Evolutionary conservation across 1,140 invertebrate species (phyloP).

Genomic region (Drosophila nigromelanica): DNA sequence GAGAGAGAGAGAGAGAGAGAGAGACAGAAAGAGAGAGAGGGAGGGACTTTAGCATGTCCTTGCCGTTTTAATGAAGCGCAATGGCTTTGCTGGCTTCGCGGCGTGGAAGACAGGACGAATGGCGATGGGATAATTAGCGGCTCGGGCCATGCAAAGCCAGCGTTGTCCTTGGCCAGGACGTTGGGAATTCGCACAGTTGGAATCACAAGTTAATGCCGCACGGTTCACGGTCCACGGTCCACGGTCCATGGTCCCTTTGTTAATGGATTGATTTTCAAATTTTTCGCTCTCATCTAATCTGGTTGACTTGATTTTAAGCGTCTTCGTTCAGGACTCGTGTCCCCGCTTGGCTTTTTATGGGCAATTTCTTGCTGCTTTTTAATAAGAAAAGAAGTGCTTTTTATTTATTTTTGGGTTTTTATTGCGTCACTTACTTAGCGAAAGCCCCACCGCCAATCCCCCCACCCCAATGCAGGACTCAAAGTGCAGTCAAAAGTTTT

Average conservation of each 20-base stretch:
- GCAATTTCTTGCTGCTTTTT: conserved; percentile 69
- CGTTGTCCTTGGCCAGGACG: conserved; percentile 37
- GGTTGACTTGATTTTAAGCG: conserved; percentile 48
- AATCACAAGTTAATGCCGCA: conserved; percentile 81
- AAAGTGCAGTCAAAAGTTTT: conserved; percentile 68
- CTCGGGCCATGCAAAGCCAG: conserved; percentile 71
- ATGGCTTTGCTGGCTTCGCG: conserved; percentile 57
- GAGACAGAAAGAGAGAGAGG: neutral
- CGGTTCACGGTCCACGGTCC: conserved; percentile 20
- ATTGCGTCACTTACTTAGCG: conserved; percentile 46
- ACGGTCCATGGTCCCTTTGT: conserved; percentile 50
- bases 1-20: conserved; percentile 29
- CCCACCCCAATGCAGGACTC: conserved; percentile 9
- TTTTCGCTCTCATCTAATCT: conserved; percentile 77
- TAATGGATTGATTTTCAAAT: conserved; percentile 83
- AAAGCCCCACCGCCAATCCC: neutral
- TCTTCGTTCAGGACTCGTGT: neutral
- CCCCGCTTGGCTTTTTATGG: conserved; percentile 58
- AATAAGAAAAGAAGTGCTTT: conserved; percentile 82
- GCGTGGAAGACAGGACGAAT: neutral
- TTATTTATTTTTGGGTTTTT: conserved; percentile 70
- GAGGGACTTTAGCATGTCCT: conserved; percentile 39
- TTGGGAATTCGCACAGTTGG: conserved; percentile 82
- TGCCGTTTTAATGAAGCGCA: conserved; percentile 83
- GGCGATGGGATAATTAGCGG: conserved; percentile 76